Base-by-base conservation (phyloP, 2,113 vertebrate species). In the Nesogale talazaci region DNA sequence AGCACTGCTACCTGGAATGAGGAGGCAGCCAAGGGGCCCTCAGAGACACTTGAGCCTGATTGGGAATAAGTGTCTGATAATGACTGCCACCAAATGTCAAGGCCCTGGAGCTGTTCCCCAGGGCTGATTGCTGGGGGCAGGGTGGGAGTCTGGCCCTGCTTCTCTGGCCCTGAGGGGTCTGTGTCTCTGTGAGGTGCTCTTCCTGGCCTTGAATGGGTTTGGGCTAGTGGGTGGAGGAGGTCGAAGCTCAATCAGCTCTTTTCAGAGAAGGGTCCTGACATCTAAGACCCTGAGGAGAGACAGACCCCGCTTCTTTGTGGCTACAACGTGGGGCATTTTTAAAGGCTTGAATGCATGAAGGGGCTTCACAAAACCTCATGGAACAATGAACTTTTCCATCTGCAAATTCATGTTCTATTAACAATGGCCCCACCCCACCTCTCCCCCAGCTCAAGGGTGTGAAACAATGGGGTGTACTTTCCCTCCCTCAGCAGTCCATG, bases 31-130 rank as follows among this genome's bases (percentile, higher is more conserved):
- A 81, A 95, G 84, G 82, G 87, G 76, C 69, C 91, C 92, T 97
- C 72, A 80, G 94, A 96, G 94, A 93, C 92, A 97, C 98, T 98
- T 94, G 96, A 98, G 96, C 34, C 96, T 98, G 97, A 98, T 98
- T 98, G 2, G 94, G 96, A 91, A 95, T 94, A 94, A 98, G 98
- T 98, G 95, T 29, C 72, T 94, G 95, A 92, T 98, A 98, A 98
- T 98, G 97, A 97, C 96, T 97, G 92, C 97, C 95, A 97, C 98
- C 94, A 98, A 98, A 98, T 98, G 98, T 98, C 98, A 98, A 98
- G 56, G 97, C 97, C 96, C 91, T 95, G 97, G 97, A 96, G 97
- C 87, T 79, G 94, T 95, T 98, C 96, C 97, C 92, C 83, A 96
- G 96, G 97, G 97, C 96, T 98, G 95, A 95, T 90, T 96, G 17